A percentile compares a stretch with the other conserved stretches of the same genome.
These are phyloP conservation scores for Tortrix viridana DNA, from an alignment of 2,888 invertebrate species.

Conservation along the genomic window DNA sequence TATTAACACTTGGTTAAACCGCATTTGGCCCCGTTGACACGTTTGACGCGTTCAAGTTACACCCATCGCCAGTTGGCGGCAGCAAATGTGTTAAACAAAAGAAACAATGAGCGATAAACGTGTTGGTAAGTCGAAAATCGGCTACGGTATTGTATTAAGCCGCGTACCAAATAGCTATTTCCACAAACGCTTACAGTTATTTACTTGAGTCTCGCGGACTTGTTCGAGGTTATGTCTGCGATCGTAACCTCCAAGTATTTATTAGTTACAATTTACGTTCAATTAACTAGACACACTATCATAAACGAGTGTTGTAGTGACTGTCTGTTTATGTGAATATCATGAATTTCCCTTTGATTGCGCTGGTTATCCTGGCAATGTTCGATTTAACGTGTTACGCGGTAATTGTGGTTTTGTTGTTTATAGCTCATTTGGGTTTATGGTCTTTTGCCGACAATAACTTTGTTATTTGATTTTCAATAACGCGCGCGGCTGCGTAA, in stretches of 20 bases:
- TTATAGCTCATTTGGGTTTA: constrained; percentile 21
- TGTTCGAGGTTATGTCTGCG: background rate
- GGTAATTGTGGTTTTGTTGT: constrained; percentile 28
- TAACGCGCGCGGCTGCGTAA: too few species aligned
- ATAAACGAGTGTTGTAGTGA: background rate
- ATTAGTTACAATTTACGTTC: background rate
- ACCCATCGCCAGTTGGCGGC: too few species aligned
- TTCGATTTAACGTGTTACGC: constrained; percentile 13
- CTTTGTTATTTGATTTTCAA: background rate
- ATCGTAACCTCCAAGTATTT: background rate
- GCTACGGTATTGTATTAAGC: background rate
- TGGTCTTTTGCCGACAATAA: background rate
- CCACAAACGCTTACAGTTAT: background rate
- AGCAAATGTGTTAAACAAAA: background rate
- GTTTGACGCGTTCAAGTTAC: too few species aligned
- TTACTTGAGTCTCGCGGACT: constrained; percentile 14
- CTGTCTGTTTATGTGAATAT: background rate
- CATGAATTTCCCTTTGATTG: constrained; percentile 29
- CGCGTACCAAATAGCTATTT: background rate
- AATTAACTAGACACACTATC: too few species aligned
- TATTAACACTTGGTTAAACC: too few species aligned
- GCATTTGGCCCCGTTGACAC: too few species aligned
- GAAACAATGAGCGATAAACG: background rate
- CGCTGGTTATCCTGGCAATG: constrained; percentile 16
- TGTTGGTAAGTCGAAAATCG: background rate